Evolutionary conservation across 1,140 invertebrate genomes (phyloP).

Genomic region (Zaprionus inermis): DNA sequence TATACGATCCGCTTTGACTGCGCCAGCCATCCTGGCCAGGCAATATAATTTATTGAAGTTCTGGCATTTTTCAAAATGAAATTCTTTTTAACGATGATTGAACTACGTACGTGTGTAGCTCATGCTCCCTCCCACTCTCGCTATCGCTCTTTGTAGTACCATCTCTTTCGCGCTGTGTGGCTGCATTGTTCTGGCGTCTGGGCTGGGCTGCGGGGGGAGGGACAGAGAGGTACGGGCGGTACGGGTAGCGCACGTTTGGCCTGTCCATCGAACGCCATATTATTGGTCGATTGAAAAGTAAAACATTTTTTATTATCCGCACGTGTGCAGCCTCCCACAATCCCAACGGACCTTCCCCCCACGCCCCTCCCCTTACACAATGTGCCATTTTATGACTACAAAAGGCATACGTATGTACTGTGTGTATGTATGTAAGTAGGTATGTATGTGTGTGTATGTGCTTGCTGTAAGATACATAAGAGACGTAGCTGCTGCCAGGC

Average conservation of each 20-base stretch:
- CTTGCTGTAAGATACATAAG: constrained; percentile 41
- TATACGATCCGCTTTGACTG: constrained; percentile 31
- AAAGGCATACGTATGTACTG: constrained; percentile 44
- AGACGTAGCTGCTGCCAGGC: constrained; percentile 17
- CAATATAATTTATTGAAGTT: constrained; percentile 82
- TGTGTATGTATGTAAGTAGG: background rate
- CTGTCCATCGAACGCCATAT: constrained; percentile 78
- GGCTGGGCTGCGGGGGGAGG: constrained; percentile 24
- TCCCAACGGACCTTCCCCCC: background rate
- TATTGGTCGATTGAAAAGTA: constrained; percentile 83
- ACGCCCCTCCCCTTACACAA: constrained; percentile 33
- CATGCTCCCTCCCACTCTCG: background rate
- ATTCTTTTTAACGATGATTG: constrained; percentile 81
- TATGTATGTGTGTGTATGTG: constrained; percentile 1
- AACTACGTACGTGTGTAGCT: constrained; percentile 57
- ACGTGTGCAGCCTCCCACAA: constrained; percentile 67
- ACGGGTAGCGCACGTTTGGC: constrained; percentile 65
- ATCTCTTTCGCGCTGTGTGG: constrained; percentile 6
- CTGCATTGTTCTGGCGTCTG: constrained; percentile 57
- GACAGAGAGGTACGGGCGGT: too few species aligned
- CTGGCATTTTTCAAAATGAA: constrained; percentile 81
- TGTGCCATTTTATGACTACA: constrained; percentile 69
- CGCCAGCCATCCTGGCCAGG: constrained; percentile 25
- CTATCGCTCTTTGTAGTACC: constrained; percentile 10
- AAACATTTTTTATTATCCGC: constrained; percentile 81